Base-by-base conservation (phyloP, 2,797 vertebrate species). In the Distichodus sexfasciatus region DNA sequence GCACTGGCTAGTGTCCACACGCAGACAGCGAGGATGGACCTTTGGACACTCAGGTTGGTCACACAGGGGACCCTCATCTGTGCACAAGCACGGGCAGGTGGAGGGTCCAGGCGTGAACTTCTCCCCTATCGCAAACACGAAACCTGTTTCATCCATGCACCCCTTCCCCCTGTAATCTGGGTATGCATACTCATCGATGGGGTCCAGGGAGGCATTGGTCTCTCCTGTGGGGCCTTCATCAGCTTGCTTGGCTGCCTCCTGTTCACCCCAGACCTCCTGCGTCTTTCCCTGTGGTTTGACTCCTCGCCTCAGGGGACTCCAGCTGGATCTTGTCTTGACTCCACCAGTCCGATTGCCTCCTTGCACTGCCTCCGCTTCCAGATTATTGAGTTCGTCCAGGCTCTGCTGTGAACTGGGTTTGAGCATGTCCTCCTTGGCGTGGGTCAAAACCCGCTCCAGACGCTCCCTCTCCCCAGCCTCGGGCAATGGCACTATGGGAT, bases 151-250 rank as follows among this genome's bases (percentile, higher is more conserved):
- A 1, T 99, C 97, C 91, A 99, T 94, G 73, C 97, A 99, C 72
- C 96, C 97, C 63, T 99, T 99, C 2, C 97, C 97, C 2, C 96
- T 90, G 87, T 99, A 99, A 86, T 99, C 97, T 4, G 96, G 95
- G 65, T 98, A 98, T 9, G 92, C 93, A 3, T 98, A 98, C 82
- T 99, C 97, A 61, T 99, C 95, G 0, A 91, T 91, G 3, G 93
- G 87, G 31, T 96, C 96, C 0, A 93, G 81, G 8, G 94, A 94
- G 10, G 91, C 78, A 35, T 86, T 81, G 31, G 89, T 85, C 17
- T 94, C 93, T 6, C 90, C 87, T 8, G 93, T 88, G 2, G 90
- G 91, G 71, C 92, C 91, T 48, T 91, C 91, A 10, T 92, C 90
- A 55, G 83, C 79, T 63, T 90, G 92, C 82, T 89, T 91, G 1